Percentiles rank a stretch among this genome's conserved stretches.
phyloP scores from a whole-genome alignment of 2,113 vertebrate genomes.

The Microcebus tavaratra region DNA sequence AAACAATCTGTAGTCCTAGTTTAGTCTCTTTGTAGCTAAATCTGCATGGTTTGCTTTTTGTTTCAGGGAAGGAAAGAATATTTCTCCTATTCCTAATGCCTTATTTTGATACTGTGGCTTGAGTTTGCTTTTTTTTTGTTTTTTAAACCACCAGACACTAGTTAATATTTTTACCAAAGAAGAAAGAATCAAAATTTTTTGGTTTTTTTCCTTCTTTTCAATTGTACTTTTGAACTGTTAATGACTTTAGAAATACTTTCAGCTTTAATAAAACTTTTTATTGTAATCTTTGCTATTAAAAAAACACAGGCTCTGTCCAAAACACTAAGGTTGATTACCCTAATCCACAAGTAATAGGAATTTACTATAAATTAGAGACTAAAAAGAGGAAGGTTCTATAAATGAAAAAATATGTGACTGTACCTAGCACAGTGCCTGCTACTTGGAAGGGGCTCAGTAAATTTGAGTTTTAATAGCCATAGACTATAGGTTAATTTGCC shows the following conservation, averaged over 20 bases:
- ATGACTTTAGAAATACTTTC: slow-evolving; percentile 29
- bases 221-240: slow-evolving; percentile 39
- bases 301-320: neutral
- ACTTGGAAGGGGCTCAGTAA: slow-evolving; percentile 49
- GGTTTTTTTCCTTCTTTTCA: neutral
- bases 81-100: slow-evolving; percentile 28
- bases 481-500: neutral
- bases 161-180: slow-evolving; percentile 44
- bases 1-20: neutral
- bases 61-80: neutral
- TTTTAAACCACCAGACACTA: neutral
- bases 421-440: slow-evolving; percentile 22
- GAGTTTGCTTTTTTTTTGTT: neutral
- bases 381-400: neutral
- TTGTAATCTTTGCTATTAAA: neutral
- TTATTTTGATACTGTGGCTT: slow-evolving; percentile 46
- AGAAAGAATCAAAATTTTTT: slow-evolving; percentile 17
- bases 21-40: neutral
- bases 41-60: neutral
- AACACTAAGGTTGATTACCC: neutral
- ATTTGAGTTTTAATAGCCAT: neutral
- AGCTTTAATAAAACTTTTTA: slow-evolving; percentile 10
- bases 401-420: neutral
- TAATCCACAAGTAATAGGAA: neutral
- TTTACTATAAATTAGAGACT: slow-evolving; percentile 9